A percentile compares a stretch with the other conserved stretches of the same genome.
Evolutionary conservation across 2,113 vertebrate species (phyloP).

Genomic region (Anarrhichthys ocellatus): DNA sequence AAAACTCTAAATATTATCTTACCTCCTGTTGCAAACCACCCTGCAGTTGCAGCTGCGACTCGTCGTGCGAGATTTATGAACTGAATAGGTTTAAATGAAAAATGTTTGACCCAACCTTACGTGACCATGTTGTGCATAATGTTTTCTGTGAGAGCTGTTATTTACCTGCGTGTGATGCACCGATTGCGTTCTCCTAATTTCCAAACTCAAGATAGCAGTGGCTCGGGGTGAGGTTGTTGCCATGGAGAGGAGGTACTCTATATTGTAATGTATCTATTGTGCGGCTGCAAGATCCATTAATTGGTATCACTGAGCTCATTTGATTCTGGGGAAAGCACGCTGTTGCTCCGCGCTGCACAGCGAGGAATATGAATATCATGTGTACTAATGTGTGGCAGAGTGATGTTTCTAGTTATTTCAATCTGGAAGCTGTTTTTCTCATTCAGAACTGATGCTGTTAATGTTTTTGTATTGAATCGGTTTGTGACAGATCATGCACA

Average conservation of each 20-base stretch:
- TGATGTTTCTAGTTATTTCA: neutral
- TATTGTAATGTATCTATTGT: neutral
- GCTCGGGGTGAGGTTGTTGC: neutral
- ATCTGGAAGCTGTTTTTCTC: neutral
- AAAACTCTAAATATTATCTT: neutral
- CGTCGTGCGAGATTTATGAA: neutral
- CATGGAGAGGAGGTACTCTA: neutral
- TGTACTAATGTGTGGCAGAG: neutral
- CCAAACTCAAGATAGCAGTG: neutral
- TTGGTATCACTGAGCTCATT: neutral
- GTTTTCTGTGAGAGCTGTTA: neutral
- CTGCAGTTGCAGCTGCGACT: neutral
- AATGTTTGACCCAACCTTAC: neutral
- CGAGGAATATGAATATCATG: neutral
- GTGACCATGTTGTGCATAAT: neutral
- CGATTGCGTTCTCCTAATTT: neutral
- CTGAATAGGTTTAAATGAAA: neutral
- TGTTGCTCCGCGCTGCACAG: neutral
- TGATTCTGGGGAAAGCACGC: neutral
- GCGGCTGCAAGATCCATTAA: neutral
- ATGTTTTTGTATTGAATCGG: neutral
- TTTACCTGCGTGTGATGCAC: neutral
- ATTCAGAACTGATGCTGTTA: neutral
- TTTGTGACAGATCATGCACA: neutral
- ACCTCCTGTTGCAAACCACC: neutral